Base-by-base conservation (phyloP, 2,797 vertebrate genomes). In the Tragopan temminckii region DNA sequence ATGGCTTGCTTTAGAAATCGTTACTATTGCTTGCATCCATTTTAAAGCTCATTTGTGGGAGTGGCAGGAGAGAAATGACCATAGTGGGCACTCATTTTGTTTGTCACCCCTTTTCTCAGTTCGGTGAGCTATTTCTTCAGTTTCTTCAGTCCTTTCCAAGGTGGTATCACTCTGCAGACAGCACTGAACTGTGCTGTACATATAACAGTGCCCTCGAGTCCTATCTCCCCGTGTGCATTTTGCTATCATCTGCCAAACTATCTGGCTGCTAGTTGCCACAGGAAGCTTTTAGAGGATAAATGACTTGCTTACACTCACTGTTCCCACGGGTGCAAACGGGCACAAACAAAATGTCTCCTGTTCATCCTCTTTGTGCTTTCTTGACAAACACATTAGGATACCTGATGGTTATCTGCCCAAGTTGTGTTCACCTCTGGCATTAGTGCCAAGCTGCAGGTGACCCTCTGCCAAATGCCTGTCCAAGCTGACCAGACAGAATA, bases 61-160 rank as follows among this genome's bases (percentile, higher is more conserved):
- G 68, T 53, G 68, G 33, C 55, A 80, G 57, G 61, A 59, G 52
- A 90, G 78, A 88, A 80, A 64, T 71, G 80, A 27, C 53, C 85
- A 93, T 70, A 84, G 80, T 36, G 74, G 53, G 66, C 50, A 75
- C 68, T 87, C 17, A 10, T 89, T 94, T 85, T 81, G 40, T 59
- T 61, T 80, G 58, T 50, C 90, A 78, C 53, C 40, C 61, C 24
- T 87, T 71, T 88, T 71, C 78, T 90, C 25, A 53, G 45, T 57
- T 80, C 0, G 17, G 43, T 67, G 78, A 91, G 53, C 29, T 70
- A 48, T 90, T 84, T 92, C 48, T 90, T 80, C 72, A 74, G 42
- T 33, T 85, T 92, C 84, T 85, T 80, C 40, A 38, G 71, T 95
- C 69, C 36, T 85, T 77, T 48, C 1, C 9, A 66, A 46, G 5